Evolutionary conservation across 2,113 vertebrate genomes (phyloP), one percentile per base, ranked within the genome.

Genomic region (Sardina pilchardus): DNA sequence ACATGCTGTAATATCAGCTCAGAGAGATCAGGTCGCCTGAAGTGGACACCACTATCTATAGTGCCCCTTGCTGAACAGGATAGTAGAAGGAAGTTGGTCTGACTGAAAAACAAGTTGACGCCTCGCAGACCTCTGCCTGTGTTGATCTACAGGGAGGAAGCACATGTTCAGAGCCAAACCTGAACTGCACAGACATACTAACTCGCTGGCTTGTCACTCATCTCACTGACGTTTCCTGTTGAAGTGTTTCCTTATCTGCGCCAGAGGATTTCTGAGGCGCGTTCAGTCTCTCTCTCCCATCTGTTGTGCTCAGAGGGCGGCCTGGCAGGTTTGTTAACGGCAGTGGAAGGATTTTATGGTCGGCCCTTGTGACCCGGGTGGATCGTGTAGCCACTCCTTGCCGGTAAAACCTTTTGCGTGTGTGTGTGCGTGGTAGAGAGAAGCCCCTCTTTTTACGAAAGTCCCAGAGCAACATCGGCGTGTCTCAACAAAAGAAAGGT

Each of bases 21-120:
- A 36, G 26, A 17, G 14, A 17, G 12, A 36, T 78, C 26, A 5
- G 2, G 30, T 34, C 14, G 17, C 3, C 34, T 30, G 30, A 78
- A 78, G 53, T 59, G 16, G 30, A 78, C 71, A 78, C 26, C 30
- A 36, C 71, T 67, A 12, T 30, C n/a, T 12, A 67, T 12, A 67
- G n/a, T 12, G 12, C 71, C 71, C 34, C 26, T 17, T 86, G 88
- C 59, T 86, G 89, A 88, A 91, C 91, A 91, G 94, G 92, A 94
- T 93, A 45, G 36, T 83, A 75, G 53, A 85, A 87, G 92, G 92
- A 93, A 92, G 85, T 59, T 1, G 56, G 26, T 47, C 10, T 0
- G 63, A 44, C 86, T 89, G 34, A 90, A 92, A 92, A 92, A 71
- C n/a, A 90, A 89, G 89, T 85, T 83, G 87, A 92, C 89, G 90